Percentiles rank a stretch among this genome's conserved stretches.
These are phyloP conservation scores for Cathartes aura DNA, from an alignment of 2,113 vertebrate genomes.

Conservation along the genomic window DNA sequence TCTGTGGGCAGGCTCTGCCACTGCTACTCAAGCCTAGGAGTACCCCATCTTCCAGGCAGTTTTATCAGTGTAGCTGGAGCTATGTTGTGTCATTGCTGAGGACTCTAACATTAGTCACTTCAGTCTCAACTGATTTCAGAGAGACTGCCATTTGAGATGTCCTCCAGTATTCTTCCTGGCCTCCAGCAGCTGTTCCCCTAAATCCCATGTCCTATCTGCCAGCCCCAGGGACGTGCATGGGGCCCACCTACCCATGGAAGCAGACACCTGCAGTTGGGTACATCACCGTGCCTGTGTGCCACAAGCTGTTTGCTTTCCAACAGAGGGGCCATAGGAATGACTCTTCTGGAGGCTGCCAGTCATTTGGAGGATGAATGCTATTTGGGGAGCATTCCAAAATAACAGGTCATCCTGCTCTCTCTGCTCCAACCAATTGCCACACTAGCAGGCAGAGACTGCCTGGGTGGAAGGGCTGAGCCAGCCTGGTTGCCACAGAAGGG, in stretches of 20 bases:
- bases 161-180: neutral
- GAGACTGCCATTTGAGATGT: neutral
- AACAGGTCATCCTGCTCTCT: slow-evolving; percentile 15
- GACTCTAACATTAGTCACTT: neutral
- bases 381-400: slow-evolving; percentile 1
- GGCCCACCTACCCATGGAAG: neutral
- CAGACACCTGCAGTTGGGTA: neutral
- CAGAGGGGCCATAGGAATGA: neutral
- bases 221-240: neutral
- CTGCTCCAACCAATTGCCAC: neutral
- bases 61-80: neutral
- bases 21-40: neutral
- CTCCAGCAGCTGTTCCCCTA: neutral
- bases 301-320: neutral
- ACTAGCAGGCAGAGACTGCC: neutral
- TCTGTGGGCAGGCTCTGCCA: neutral
- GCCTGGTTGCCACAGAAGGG: neutral
- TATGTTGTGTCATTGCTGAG: neutral
- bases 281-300: neutral
- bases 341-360: neutral
- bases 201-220: neutral
- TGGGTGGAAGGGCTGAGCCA: neutral
- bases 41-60: neutral
- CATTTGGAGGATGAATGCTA: neutral
- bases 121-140: neutral